These are phyloP conservation scores for Himalopsyche japonica DNA, from an alignment of 2,888 invertebrate genomes.

Conservation along the genomic window DNA sequence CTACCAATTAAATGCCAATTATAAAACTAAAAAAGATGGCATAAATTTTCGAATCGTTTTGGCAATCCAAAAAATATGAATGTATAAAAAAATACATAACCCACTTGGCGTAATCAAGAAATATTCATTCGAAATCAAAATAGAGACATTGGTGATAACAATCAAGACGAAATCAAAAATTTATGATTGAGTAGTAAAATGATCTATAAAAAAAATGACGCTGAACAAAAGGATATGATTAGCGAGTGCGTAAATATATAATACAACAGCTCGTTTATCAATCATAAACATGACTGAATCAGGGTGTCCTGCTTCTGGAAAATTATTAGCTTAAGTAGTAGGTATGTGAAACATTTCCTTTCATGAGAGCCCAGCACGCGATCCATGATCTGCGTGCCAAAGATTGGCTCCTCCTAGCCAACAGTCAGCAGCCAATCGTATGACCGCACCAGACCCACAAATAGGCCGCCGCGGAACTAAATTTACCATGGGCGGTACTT, in stretches of 20 bases:
- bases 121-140: no score
- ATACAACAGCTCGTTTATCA: background rate
- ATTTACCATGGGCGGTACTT: background rate
- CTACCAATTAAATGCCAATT: no score
- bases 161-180: no score
- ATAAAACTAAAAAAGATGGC: no score
- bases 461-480: background rate
- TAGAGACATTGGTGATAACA: no score
- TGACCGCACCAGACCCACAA: background rate
- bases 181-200: no score
- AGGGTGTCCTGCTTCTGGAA: background rate
- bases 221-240: background rate
- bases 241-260: background rate
- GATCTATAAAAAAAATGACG: no score
- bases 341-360: background rate
- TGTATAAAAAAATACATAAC: no score
- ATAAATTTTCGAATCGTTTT: no score
- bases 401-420: background rate
- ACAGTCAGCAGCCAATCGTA: background rate
- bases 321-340: background rate
- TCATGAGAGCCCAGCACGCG: background rate
- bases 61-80: no score
- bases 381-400: conserved; percentile 1
- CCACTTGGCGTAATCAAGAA: no score
- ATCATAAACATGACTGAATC: background rate